Evolutionary conservation across 2,113 vertebrate genomes (phyloP).

Genomic region (Carollia perspicillata): DNA sequence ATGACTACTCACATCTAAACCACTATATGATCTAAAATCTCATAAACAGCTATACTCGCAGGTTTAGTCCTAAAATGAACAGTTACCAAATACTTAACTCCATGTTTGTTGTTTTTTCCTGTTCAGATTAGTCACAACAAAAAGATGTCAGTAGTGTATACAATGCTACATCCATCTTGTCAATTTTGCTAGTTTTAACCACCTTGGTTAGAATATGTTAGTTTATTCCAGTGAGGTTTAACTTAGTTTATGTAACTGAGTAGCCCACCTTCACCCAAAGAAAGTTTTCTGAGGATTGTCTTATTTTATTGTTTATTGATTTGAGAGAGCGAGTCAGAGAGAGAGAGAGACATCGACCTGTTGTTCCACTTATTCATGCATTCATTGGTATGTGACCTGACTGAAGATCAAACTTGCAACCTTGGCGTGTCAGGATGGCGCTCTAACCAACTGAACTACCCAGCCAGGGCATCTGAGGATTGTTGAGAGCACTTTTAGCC

Average conservation of each 20-base stretch:
- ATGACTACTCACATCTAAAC: not conserved
- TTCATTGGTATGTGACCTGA: no score
- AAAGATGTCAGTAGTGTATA: not conserved
- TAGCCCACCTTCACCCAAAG: not conserved
- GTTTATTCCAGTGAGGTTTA: not conserved
- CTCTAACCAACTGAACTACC: fast-evolving
- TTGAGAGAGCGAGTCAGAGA: no score
- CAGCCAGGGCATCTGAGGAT: no score
- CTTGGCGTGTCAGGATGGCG: no score
- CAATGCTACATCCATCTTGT: not conserved
- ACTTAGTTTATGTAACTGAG: not conserved
- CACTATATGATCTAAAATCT: not conserved
- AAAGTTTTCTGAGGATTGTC: not conserved
- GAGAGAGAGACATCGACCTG: no score
- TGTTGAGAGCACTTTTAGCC: not conserved
- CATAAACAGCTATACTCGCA: not conserved
- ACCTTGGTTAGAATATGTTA: not conserved
- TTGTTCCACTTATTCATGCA: fast-evolving
- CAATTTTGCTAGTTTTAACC: not conserved
- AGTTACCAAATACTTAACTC: not conserved
- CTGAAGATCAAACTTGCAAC: no score
- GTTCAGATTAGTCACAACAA: not conserved
- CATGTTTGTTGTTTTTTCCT: not conserved
- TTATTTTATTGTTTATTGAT: no score
- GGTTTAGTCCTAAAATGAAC: not conserved